A percentile compares a stretch with the other conserved stretches of the same genome.
phyloP scores from a whole-genome alignment of 2,113 vertebrate genomes.

The Marmota flaviventris region DNA sequence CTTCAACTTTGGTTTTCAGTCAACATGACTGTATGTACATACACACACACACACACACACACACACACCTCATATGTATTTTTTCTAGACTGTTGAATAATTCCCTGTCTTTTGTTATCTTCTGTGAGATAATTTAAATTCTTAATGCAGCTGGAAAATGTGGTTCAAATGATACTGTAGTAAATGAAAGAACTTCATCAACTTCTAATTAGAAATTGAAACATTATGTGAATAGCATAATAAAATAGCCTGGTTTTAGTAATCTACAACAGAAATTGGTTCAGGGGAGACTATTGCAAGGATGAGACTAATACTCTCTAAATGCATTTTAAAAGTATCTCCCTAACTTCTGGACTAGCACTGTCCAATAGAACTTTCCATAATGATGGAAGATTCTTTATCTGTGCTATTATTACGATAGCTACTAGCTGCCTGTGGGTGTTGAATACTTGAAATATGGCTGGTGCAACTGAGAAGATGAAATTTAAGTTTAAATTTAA shows the following conservation, averaged over 20 bases:
- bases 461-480: neutral
- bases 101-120: slow-evolving; percentile 77
- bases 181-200: slow-evolving; percentile 87
- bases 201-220: slow-evolving; percentile 84
- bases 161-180: slow-evolving; percentile 77
- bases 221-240: slow-evolving; percentile 72
- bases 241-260: slow-evolving; percentile 66
- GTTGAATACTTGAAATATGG: neutral
- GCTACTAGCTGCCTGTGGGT: neutral
- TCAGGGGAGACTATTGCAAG: slow-evolving; percentile 59
- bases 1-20: neutral
- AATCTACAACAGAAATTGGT: slow-evolving; percentile 54
- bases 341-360: neutral
- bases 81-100: slow-evolving; percentile 68
- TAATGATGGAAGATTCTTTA: neutral
- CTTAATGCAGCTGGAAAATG: slow-evolving; percentile 84
- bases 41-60: neutral
- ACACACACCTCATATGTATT: neutral
- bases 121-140: slow-evolving; percentile 80
- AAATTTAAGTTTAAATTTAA: neutral
- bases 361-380: slow-evolving; percentile 10
- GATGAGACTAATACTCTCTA: slow-evolving; percentile 53
- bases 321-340: slow-evolving; percentile 24
- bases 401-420: neutral
- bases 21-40: neutral